Percentiles rank a stretch among this genome's conserved stretches.
Evolutionary conservation across 2,113 vertebrate genomes (phyloP).

Genomic region (Ornithorhynchus anatinus): DNA sequence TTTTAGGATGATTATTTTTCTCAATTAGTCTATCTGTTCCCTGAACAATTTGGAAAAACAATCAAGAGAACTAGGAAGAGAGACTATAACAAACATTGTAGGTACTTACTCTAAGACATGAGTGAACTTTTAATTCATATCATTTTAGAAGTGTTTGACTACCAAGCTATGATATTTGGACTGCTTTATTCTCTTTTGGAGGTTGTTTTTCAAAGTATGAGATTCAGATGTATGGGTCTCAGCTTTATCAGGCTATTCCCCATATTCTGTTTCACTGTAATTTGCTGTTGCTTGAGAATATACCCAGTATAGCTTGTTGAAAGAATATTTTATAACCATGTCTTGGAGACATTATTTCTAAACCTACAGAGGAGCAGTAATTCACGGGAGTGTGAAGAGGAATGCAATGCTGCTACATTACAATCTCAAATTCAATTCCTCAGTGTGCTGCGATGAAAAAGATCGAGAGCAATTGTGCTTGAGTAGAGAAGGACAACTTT

Average conservation of each 20-base stretch:
- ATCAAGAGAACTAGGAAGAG: too few relatives aligned
- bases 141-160: too few relatives aligned
- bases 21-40: background rate
- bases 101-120: too few relatives aligned
- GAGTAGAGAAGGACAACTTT: background rate
- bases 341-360: background rate
- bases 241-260: too few relatives aligned
- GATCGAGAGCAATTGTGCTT: constrained; percentile 17
- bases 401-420: background rate
- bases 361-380: background rate
- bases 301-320: background rate
- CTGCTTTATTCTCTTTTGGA: too few relatives aligned
- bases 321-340: background rate
- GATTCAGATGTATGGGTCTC: too few relatives aligned
- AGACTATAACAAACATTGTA: too few relatives aligned
- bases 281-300: background rate
- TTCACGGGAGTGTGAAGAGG: background rate
- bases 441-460: background rate
- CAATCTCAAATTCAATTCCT: background rate
- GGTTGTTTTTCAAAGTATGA: too few relatives aligned
- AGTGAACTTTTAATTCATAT: too few relatives aligned
- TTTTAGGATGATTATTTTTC: background rate
- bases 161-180: too few relatives aligned
- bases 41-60: background rate
- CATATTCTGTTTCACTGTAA: too few relatives aligned